Evolutionary conservation across 2,888 invertebrate species (phyloP), one percentile per base, ranked within the genome.

Genomic region (Tryphoninae sp.): DNA sequence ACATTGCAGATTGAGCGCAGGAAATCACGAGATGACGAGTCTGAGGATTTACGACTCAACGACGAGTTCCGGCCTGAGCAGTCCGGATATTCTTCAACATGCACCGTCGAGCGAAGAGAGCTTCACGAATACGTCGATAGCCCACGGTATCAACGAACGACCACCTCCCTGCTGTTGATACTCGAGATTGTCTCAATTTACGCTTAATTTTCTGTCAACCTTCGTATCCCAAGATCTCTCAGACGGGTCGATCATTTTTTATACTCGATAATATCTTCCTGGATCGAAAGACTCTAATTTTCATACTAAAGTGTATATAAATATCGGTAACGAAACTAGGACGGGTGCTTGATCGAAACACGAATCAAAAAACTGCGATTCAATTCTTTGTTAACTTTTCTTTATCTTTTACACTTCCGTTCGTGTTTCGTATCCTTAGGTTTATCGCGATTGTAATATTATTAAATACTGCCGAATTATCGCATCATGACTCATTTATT

Each of bases 121-220:
- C 81, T 86, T 88, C 81, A 85, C 84, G 78, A 94, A 95, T 78
- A 93, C 93, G 83, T 94, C 94, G 86, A 94, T 96, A 77, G 96
- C 96, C 0, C 94, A 95, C 86, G 96, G 95, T 0, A 94, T 95
- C 82, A 91, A 93, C 53, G 95, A 95, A 88, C 93, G 91, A 45
- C 93, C 92, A 2, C 92, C 92, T 62, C 93, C 94, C 92, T 96
- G 96, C 88, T 96, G 95, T 89, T 95, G 92, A 89, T 88, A 26
- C 8, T 73, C 23, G n/a, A 33, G 33, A 33, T 33, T 33, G 4
- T 26, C 2, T 4, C 3, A 3, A 45, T 45, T 45, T 45, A 49
- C 13, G 11, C 45, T n/a, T 33, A 9, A 59, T 42, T 40, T 23
- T 19, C 53, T 42, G 13, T 61, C 26, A 26, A 26, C 0, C 4